These are phyloP conservation scores for Syritta pipiens DNA, from an alignment of 2,888 invertebrate genomes.

Conservation along the genomic window DNA sequence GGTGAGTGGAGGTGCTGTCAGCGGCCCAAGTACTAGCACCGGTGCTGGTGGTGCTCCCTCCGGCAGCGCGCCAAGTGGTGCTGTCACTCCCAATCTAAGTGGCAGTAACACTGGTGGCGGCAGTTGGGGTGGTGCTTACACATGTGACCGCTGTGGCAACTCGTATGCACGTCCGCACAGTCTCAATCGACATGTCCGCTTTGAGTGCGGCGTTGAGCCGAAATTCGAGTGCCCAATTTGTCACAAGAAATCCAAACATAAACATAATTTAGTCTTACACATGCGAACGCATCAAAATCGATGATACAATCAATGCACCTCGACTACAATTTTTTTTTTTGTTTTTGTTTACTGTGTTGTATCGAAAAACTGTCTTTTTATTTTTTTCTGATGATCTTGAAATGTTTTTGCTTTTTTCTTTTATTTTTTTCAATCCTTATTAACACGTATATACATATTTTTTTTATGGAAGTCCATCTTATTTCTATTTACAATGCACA, in stretches of 20 bases:
- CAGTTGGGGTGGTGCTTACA: slow-evolving; percentile 77
- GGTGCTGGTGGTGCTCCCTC: slow-evolving; percentile 17
- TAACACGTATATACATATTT: slow-evolving; percentile 35
- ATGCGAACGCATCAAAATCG: slow-evolving; percentile 80
- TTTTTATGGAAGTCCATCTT: slow-evolving; percentile 1
- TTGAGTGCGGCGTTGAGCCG: slow-evolving; percentile 83
- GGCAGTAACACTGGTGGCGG: slow-evolving; percentile 5
- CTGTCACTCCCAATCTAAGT: too few species aligned
- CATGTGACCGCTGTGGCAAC: slow-evolving; percentile 82
- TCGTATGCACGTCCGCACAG: slow-evolving; percentile 82
- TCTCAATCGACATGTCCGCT: slow-evolving; percentile 81
- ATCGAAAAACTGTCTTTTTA: slow-evolving; percentile 38
- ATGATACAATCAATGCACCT: slow-evolving; percentile 78
- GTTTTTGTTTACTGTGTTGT: slow-evolving; percentile 33
- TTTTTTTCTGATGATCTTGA: slow-evolving; percentile 78
- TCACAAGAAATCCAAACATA: slow-evolving; percentile 81
- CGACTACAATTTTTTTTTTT: slow-evolving; percentile 42
- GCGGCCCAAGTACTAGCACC: too few species aligned
- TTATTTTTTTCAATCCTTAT: slow-evolving; percentile 70
- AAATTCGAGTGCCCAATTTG: slow-evolving; percentile 83
- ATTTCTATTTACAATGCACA: slow-evolving; percentile 52
- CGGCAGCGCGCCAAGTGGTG: too few species aligned
- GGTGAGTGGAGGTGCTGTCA: slow-evolving; percentile 32
- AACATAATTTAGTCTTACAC: slow-evolving; percentile 80
- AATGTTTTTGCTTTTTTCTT: slow-evolving; percentile 76